Evolutionary conservation across 2,888 invertebrate genomes (phyloP).

Genomic region (Harpalus rufipes): DNA sequence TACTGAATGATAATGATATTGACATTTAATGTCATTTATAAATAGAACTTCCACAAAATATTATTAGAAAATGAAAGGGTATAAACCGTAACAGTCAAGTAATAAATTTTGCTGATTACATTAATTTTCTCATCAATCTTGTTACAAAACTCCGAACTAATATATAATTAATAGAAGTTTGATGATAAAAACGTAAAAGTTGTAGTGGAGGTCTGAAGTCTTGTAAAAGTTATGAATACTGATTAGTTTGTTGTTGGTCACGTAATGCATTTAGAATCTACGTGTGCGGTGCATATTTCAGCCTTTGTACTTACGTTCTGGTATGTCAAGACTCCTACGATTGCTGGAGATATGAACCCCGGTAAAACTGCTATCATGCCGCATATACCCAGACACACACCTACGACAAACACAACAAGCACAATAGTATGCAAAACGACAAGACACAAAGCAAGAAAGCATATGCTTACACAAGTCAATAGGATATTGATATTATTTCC

Average conservation of each 20-base stretch:
- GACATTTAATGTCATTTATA: too few species aligned
- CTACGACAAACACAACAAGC: constrained; percentile 73
- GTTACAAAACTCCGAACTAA: constrained; percentile 2
- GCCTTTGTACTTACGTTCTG: constrained; percentile 80
- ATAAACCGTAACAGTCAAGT: not conserved
- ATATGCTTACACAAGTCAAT: not conserved
- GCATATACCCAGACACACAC: constrained; percentile 81
- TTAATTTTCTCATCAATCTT: constrained; percentile 9
- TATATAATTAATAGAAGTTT: constrained; percentile 14
- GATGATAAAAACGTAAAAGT: constrained; percentile 16
- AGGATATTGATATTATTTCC: not conserved
- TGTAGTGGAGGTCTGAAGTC: constrained; percentile 18
- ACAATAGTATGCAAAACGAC: constrained; percentile 18
- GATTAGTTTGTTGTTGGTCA: constrained; percentile 3
- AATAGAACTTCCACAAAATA: too few species aligned
- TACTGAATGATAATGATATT: too few species aligned
- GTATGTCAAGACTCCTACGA: constrained; percentile 82
- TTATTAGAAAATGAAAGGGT: not conserved
- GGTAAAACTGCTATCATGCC: constrained; percentile 80
- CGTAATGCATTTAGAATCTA: constrained; percentile 38
- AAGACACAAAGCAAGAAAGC: not conserved
- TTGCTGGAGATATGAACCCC: constrained; percentile 82
- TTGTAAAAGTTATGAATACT: constrained; percentile 25
- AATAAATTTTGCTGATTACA: not conserved
- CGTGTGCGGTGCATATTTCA: not conserved